Evolutionary conservation across 1,140 invertebrate species (phyloP).

Genomic region (Melitaea cinxia): DNA sequence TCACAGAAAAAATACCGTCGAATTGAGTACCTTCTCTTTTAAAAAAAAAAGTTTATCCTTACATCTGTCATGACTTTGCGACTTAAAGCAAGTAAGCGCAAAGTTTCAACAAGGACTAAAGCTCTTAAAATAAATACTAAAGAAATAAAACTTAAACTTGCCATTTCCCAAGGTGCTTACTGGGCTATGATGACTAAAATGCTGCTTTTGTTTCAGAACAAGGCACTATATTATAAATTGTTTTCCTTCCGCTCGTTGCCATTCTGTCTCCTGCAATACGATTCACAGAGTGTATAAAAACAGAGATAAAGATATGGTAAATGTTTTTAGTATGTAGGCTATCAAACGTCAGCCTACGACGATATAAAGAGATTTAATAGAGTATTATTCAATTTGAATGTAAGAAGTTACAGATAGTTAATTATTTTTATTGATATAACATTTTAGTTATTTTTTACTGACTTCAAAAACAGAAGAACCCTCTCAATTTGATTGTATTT

Average conservation of each 20-base stretch:
- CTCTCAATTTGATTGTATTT: too few relatives aligned
- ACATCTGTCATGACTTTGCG: neutral
- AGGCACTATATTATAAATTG: slow-evolving; percentile 10
- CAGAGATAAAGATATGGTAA: neutral
- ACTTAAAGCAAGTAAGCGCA: neutral
- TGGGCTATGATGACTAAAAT: slow-evolving; percentile 6
- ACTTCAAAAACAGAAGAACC: too few relatives aligned
- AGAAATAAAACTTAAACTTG: slow-evolving; percentile 1
- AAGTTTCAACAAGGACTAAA: neutral
- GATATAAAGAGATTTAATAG: too few relatives aligned
- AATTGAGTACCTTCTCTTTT: too few relatives aligned
- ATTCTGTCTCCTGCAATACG: neutral
- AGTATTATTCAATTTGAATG: too few relatives aligned
- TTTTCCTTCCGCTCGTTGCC: slow-evolving; percentile 7
- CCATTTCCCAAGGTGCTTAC: slow-evolving; percentile 3
- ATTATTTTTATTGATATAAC: too few relatives aligned
- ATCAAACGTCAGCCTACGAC: too few relatives aligned
- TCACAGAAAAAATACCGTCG: too few relatives aligned
- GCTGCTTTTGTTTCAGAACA: slow-evolving; percentile 4
- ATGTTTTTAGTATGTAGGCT: too few relatives aligned
- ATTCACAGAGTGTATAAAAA: neutral
- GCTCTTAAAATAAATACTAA: slow-evolving; percentile 2
- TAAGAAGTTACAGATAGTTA: too few relatives aligned
- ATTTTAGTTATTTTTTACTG: too few relatives aligned
- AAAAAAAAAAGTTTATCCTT: too few relatives aligned